Percentiles rank a stretch among this genome's conserved stretches.
phyloP scores from a whole-genome alignment of 2,113 vertebrate genomes.

The Plestiodon gilberti region DNA sequence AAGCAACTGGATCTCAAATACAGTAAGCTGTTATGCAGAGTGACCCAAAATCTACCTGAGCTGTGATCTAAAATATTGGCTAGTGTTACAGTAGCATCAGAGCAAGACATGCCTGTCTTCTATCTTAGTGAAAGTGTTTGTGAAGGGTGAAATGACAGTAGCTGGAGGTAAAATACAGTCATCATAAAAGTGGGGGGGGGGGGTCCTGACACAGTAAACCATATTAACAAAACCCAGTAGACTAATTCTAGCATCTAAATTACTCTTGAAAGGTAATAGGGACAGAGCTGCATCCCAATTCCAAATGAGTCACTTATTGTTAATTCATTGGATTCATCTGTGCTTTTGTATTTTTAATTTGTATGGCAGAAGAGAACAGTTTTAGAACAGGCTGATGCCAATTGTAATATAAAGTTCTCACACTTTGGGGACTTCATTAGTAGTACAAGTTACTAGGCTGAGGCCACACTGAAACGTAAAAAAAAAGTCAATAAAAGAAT shows the following conservation, averaged over 20 bases:
- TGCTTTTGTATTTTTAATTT: conserved; percentile 68
- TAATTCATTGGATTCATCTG: conserved; percentile 64
- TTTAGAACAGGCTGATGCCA: conserved; percentile 34
- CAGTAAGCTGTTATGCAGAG: neutral
- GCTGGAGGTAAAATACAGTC: conserved; percentile 24
- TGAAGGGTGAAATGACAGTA: conserved; percentile 36
- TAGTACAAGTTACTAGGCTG: conserved; percentile 25
- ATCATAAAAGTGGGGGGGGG: neutral
- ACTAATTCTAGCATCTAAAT: conserved; percentile 33
- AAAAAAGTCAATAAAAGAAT: conserved; percentile 50
- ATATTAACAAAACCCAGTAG: conserved; percentile 22
- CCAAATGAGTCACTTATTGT: conserved; percentile 61
- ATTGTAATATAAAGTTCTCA: conserved; percentile 54
- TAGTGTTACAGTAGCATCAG: neutral
- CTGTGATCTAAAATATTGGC: neutral
- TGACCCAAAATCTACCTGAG: neutral
- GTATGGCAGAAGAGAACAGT: conserved; percentile 37
- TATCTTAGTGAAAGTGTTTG: conserved; percentile 18
- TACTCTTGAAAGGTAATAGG: conserved; percentile 47
- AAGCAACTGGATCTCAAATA: neutral
- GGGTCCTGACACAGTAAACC: neutral
- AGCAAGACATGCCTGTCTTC: neutral
- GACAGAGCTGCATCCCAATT: conserved; percentile 31
- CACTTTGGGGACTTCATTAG: conserved; percentile 49
- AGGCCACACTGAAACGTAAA: conserved; percentile 31